Base-by-base conservation (phyloP, 2,113 vertebrate species). In the Rhea americana region DNA sequence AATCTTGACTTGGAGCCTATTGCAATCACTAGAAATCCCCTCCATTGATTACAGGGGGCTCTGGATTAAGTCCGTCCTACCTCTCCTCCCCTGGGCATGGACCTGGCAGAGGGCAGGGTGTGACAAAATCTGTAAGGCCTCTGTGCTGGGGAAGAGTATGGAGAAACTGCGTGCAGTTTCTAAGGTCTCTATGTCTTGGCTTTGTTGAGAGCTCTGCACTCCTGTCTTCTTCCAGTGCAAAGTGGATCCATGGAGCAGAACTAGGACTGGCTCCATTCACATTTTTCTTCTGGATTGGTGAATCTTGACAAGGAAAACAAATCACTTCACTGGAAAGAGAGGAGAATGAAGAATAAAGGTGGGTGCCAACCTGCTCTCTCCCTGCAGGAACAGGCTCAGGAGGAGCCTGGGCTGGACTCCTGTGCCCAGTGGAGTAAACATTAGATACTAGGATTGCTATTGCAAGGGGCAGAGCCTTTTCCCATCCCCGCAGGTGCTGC, bases 241-340 rank as follows among this genome's bases (percentile, higher is more conserved):
- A 86, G 59, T 47, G 65, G 37, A 48, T 73, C 59, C 59, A 32
- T 78, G 45, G 37, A 51, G 22, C 75, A 26, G 62, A 81, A 75
- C 6, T 24, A 85, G 56, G 37, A 67, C 22, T 51, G 84, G 47
- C 37, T 14, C 3, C 58, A 83, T 92, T 87, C 62, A 76, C 4
- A 15, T 9, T 82, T 82, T 61, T 41, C 91, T 95, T 93, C 41
- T 94, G 87, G 5, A 30, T 68, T 79, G 30, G 37, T 91, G 68
- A 30, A 32, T 76, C 30, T 25, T 77, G 68, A 30, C 55, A 79
- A 66, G 53, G 67, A 48, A 80, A 75, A 28, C 2, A 30, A 41
- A 67, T 90, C 72, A 79, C 28, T 35, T 92, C n/a, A 28, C 11
- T 82, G 76, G 61, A 63, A 85, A 41, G 22, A 7, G 8, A 14